A percentile compares a stretch with the other conserved stretches of the same genome.
Conservation (phyloP, 2,113 vertebrate species). For the Tragulus kanchil region DNA sequence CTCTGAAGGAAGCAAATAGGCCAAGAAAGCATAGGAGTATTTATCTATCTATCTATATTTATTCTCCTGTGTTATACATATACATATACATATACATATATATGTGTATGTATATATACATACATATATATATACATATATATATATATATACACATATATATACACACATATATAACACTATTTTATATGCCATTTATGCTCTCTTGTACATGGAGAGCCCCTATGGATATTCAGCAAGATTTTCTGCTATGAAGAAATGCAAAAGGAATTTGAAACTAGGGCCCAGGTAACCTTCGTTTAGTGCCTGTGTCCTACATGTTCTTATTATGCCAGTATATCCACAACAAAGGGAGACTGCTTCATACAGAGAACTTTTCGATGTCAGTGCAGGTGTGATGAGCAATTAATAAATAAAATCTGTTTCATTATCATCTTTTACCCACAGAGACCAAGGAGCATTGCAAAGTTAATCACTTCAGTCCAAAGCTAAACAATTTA, state of each 20-base stretch:
- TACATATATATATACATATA: background rate
- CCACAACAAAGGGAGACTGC: background rate
- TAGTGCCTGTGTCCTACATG: background rate
- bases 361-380: background rate
- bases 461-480: background rate
- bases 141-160: too few relatives aligned
- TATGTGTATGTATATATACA: too few relatives aligned
- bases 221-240: background rate
- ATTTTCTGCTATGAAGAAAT: background rate
- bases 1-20: background rate
- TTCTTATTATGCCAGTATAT: background rate
- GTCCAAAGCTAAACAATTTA: background rate
- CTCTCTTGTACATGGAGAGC: background rate
- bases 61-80: too few relatives aligned
- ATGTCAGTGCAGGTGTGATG: background rate
- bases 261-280: constrained; percentile 22
- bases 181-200: background rate
- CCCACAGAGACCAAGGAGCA: background rate
- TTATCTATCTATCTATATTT: background rate
- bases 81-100: too few relatives aligned
- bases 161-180: background rate
- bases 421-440: background rate
- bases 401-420: constrained; percentile 8
- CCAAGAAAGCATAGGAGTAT: background rate
- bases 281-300: constrained; percentile 12